Percentiles rank a stretch among this genome's conserved stretches.
phyloP scores from a whole-genome alignment of 2,888 invertebrate species.

The Drosophila aldrichi region DNA sequence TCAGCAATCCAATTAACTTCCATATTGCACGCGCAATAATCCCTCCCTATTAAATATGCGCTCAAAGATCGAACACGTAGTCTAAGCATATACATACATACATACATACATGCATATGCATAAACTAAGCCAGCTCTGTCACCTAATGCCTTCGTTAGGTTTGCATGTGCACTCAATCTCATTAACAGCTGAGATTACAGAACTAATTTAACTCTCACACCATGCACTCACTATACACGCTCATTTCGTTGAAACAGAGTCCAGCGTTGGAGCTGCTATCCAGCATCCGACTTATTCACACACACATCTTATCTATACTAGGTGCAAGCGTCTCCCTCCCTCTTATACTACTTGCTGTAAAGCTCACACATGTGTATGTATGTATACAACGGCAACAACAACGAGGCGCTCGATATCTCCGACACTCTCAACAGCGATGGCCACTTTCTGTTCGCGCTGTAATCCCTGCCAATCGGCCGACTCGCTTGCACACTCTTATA shows the following conservation, averaged over 20 bases:
- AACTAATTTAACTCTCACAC: conserved; percentile 3
- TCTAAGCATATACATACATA: not conserved
- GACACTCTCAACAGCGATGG: conserved; percentile 2
- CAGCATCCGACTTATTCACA: not conserved
- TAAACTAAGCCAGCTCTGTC: not conserved
- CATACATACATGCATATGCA: no score
- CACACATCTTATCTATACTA: not conserved
- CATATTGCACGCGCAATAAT: not conserved
- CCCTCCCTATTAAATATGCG: not conserved
- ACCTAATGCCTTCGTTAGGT: not conserved
- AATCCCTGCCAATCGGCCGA: conserved; percentile 1
- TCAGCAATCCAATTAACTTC: conserved; percentile 5
- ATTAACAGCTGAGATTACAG: conserved; percentile 3
- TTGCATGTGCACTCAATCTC: conserved; percentile 6
- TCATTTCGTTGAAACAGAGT: not conserved
- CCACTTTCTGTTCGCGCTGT: conserved; percentile 4
- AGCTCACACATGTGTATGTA: not conserved
- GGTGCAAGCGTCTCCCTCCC: not conserved
- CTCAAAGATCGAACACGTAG: not conserved
- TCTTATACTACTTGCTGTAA: not conserved
- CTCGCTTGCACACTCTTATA: not conserved
- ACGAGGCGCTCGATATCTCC: not conserved
- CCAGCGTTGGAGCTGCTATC: not conserved
- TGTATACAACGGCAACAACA: not conserved
- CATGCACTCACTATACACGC: not conserved